Conservation (phyloP, 2,797 vertebrate genomes). For the Acanthiza pusilla region DNA sequence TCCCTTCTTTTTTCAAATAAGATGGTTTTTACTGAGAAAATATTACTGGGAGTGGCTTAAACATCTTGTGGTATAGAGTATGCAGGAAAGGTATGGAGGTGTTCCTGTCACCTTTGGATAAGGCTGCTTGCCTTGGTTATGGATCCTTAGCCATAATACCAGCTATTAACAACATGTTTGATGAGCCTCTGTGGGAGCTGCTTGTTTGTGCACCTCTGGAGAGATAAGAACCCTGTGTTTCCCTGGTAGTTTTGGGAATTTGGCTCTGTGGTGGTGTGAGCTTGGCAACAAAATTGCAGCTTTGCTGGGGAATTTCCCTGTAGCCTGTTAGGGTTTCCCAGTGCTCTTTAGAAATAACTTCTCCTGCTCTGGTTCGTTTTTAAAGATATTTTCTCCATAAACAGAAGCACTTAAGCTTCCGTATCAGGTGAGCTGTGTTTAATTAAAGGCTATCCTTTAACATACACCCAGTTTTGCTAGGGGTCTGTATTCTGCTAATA, state of each 20-base stretch:
- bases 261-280: neutral
- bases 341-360: neutral
- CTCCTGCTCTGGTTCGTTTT: neutral
- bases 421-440: neutral
- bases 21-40: neutral
- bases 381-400: neutral
- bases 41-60: neutral
- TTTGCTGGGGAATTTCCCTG: neutral
- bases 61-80: neutral
- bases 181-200: neutral
- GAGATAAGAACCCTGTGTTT: neutral
- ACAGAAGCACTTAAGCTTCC: neutral
- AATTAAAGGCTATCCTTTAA: neutral
- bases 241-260: neutral
- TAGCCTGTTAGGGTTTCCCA: fast-evolving
- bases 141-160: neutral
- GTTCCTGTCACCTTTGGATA: neutral
- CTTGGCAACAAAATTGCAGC: neutral
- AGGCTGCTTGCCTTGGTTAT: neutral
- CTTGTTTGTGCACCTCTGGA: neutral
- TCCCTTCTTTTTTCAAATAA: neutral
- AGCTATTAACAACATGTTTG: neutral
- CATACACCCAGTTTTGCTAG: neutral
- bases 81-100: neutral
- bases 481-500: neutral